phyloP scores from a whole-genome alignment of 2,888 invertebrate species.

The Acanthacorydalis orientalis region DNA sequence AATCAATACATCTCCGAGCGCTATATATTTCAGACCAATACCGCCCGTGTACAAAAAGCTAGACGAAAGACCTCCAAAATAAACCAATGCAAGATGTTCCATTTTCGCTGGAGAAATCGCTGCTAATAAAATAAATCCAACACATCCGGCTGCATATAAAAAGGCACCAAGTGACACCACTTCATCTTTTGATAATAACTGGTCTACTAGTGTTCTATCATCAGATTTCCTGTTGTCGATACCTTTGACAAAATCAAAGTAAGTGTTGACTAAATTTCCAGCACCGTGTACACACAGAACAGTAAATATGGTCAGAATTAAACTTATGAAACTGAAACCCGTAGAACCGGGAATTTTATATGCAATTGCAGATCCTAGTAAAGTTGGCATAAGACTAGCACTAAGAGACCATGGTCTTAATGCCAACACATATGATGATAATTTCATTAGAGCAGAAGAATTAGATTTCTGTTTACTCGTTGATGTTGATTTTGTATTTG shows the following conservation, averaged over 20 bases:
- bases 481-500: not conserved
- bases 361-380: constrained; percentile 77
- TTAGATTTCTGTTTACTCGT: constrained; percentile 1
- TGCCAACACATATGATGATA: constrained; percentile 76
- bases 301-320: constrained; percentile 69
- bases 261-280: constrained; percentile 92
- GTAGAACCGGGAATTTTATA: constrained; percentile 61
- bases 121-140: constrained; percentile 61
- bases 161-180: constrained; percentile 80
- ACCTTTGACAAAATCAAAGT: constrained; percentile 86
- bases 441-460: constrained; percentile 53
- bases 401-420: constrained; percentile 88
- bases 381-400: constrained; percentile 78
- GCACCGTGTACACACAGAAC: constrained; percentile 88
- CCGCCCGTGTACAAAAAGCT: constrained; percentile 96
- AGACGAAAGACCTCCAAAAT: constrained; percentile 87
- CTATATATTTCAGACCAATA: constrained; percentile 89
- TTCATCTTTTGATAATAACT: constrained; percentile 64
- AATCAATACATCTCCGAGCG: constrained; percentile 81
- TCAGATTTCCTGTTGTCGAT: constrained; percentile 88
- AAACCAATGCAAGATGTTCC: constrained; percentile 87
- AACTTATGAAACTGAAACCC: constrained; percentile 62
- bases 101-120: constrained; percentile 76
- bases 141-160: constrained; percentile 72
- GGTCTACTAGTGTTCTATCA: constrained; percentile 88